These are phyloP conservation scores for Neodiprion fabricii DNA, from an alignment of 1,140 invertebrate genomes.

Conservation along the genomic window DNA sequence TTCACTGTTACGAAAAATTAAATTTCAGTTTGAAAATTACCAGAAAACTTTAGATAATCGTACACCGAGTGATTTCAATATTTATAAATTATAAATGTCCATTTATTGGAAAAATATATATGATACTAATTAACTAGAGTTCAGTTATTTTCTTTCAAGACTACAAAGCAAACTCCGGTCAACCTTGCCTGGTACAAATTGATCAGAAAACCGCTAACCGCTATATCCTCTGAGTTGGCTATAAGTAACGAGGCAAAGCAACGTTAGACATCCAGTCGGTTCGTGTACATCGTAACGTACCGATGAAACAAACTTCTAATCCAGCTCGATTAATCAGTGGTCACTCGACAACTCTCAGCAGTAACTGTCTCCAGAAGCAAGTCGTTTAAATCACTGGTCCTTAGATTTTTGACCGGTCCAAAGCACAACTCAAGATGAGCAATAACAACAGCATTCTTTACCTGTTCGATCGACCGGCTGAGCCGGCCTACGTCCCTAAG, in stretches of 20 bases:
- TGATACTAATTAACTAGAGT: too few relatives aligned
- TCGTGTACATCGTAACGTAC: neutral
- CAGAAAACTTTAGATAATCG: too few relatives aligned
- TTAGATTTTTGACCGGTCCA: neutral
- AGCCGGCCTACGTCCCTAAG: slow-evolving; percentile 74
- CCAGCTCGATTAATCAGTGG: neutral
- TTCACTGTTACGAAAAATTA: too few relatives aligned
- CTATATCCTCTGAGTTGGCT: neutral
- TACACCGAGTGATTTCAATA: too few relatives aligned
- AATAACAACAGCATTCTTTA: slow-evolving; percentile 50
- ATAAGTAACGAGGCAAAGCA: neutral
- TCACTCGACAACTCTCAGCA: neutral
- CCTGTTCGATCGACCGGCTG: slow-evolving; percentile 78
- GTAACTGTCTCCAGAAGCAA: slow-evolving; percentile 3
- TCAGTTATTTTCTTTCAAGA: too few relatives aligned
- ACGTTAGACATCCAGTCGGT: neutral
- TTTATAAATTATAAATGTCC: too few relatives aligned
- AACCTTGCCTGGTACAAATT: neutral
- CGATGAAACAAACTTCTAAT: neutral
- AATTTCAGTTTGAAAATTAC: too few relatives aligned
- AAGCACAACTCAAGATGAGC: neutral
- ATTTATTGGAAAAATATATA: too few relatives aligned
- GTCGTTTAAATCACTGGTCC: neutral
- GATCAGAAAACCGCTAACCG: neutral
- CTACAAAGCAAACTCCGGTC: too few relatives aligned